Evolutionary conservation across 1,140 invertebrate species (phyloP).

Genomic region (Ips nitidus): DNA sequence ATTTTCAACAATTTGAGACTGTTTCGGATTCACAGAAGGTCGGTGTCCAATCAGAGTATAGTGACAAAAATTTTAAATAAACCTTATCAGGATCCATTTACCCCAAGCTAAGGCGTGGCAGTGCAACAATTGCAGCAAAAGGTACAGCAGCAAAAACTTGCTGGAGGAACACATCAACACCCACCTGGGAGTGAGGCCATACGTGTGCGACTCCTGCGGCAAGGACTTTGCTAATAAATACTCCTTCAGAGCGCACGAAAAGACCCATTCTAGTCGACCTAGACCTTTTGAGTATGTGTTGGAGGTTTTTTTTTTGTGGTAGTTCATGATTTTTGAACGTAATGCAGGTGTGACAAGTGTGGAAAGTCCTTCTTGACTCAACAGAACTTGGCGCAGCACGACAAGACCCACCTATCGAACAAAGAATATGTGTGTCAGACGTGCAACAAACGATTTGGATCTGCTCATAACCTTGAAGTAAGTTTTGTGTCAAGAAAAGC

Average conservation of each 20-base stretch:
- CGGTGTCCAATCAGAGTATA: not conserved
- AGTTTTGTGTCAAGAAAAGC: not conserved
- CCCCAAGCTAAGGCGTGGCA: constrained; percentile 64
- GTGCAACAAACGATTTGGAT: constrained; percentile 77
- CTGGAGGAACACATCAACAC: constrained; percentile 71
- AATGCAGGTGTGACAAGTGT: constrained; percentile 65
- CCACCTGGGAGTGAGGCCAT: constrained; percentile 68
- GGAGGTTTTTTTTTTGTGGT: not conserved
- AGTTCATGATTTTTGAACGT: not conserved
- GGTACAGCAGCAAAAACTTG: constrained; percentile 66
- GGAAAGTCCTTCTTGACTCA: constrained; percentile 73
- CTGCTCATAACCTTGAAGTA: constrained; percentile 69
- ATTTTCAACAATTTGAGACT: constrained; percentile 64
- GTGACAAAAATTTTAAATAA: not conserved
- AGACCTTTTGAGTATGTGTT: constrained; percentile 59
- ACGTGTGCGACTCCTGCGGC: constrained; percentile 64
- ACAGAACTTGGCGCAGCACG: constrained; percentile 73
- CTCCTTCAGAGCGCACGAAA: constrained; percentile 70
- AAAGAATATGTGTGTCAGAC: constrained; percentile 72
- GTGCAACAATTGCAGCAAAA: constrained; percentile 66
- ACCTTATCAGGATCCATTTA: constrained; percentile 57
- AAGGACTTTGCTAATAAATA: constrained; percentile 80
- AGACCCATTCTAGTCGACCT: constrained; percentile 69
- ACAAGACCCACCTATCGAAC: constrained; percentile 68
- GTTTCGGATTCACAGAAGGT: constrained; percentile 59